Base-by-base conservation (phyloP, 1,140 invertebrate species). In the Drosophila ananassae region DNA sequence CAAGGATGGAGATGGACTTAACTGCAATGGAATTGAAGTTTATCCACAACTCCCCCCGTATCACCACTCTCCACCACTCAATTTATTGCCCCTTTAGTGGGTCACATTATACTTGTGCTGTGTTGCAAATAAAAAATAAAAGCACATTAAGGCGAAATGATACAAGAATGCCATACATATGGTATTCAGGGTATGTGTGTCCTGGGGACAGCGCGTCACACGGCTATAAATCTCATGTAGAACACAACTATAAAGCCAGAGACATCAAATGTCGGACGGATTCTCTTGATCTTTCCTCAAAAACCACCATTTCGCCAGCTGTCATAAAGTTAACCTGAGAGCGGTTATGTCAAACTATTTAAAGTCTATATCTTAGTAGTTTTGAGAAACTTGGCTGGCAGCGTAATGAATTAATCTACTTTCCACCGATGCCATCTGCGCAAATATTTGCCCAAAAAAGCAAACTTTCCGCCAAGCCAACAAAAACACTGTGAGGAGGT, bases 1-100 rank as follows among this genome's bases (percentile, higher is more conserved):
- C 24, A 3, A 28, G 34, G 47, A 47, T n/a, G 21, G 21, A 12
- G 12, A 30, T 28, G 13, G 47, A 28, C 12, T 51, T n/a, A 21
- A 41, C 24, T 63, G 59, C 59, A 67, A 34, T 67, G 44, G 17
- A 58, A 48, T 22, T 47, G 17, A 47, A 22, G 44, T 47, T 53
- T 17, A 32, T 53, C 4, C 17, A 1, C 47, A 5, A 7, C 7
- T 2, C 10, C 41, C 9, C 4, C 34, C 10, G 34, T 10, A 37
- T 3, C 17, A 0, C 32, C 1, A 7, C 3, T 9, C 4, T n/a
- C 25, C 28, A 39, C 2, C 17, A 53, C 62, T 60, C 62, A 74
- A 87, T 84, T 84, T 81, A 84, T 84, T 72, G 77, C 73, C 73
- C 59, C 78, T 76, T 73, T 80, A 59, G 62, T 56, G 73, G 67